phyloP scores from a whole-genome alignment of 37 sponge, comb jelly and placozoan species.

The Tethya wilhelma region DNA sequence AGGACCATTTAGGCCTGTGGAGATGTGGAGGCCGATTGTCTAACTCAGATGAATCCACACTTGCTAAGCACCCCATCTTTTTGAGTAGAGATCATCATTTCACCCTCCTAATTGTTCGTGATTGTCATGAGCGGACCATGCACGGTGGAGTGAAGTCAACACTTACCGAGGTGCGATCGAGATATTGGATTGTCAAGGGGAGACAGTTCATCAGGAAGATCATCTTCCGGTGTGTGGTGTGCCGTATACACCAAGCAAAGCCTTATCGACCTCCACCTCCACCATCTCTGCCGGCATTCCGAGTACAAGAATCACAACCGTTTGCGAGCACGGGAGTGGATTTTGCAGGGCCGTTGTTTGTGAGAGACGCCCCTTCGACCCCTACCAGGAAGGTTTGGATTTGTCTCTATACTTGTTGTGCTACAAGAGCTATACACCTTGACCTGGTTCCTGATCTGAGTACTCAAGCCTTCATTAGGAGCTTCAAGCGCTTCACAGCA shows the following conservation, averaged over 20 bases:
- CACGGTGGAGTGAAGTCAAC: slow-evolving; percentile 29
- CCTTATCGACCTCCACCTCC: slow-evolving; percentile 11
- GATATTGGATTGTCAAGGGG: slow-evolving; percentile 39
- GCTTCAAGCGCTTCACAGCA: slow-evolving; percentile 19
- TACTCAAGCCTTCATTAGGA: background rate
- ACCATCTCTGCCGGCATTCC: slow-evolving; percentile 24
- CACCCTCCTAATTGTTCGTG: slow-evolving; percentile 18
- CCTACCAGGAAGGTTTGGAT: slow-evolving; percentile 26
- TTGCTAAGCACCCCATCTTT: slow-evolving; percentile 25
- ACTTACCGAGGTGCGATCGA: slow-evolving; percentile 17
- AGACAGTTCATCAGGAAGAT: slow-evolving; percentile 17
- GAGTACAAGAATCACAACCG: slow-evolving; percentile 15
- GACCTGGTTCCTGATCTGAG: slow-evolving; percentile 7
- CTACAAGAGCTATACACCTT: slow-evolving; percentile 11
- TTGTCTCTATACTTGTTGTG: too few relatives aligned
- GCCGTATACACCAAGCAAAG: slow-evolving; percentile 9
- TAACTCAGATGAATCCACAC: background rate
- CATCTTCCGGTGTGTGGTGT: slow-evolving; percentile 17
- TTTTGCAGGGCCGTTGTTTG: slow-evolving; percentile 33
- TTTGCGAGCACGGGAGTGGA: slow-evolving; percentile 23
- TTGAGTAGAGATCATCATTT: slow-evolving; percentile 24
- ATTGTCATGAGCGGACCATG: slow-evolving; percentile 36
- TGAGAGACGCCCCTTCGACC: background rate
- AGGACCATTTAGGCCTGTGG: slow-evolving; percentile 6
- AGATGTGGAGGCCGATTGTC: slow-evolving; percentile 39